Evolutionary conservation across 2,888 invertebrate genomes (phyloP), one percentile per base, ranked within the genome.

Genomic region (Ischnura elegans): DNA sequence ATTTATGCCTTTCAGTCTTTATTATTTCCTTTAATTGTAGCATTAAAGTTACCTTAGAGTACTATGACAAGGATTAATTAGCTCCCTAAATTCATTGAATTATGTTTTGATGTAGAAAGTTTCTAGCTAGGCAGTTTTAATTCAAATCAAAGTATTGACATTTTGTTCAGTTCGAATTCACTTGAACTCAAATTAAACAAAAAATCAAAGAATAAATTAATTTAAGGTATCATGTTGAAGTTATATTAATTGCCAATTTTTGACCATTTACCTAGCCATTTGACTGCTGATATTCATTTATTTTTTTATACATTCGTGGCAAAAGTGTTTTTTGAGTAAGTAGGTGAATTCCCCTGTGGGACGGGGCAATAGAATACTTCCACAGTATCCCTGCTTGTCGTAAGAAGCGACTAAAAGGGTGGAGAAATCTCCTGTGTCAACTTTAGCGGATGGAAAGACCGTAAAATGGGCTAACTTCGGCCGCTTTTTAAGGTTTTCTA

Each of bases 341-440:
- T 61, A 21, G 16, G 61, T 21, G 29, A 36, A 76, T 76, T 1
- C 13, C 29, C 29, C 76, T 36, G 76, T 16, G 76, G 76, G 0
- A 36, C 13, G 13, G 36, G 36, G 76, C 6, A 10, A 36, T 29
- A 76, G 76, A 76, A 76, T 76, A 36, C 76, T 6, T 13, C 76
- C 76, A 13, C 36, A 76, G 36, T 76, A 76, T 76, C 36, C 76
- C 76, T 76, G 76, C 76, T 36, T 76, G 76, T 29, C 36, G 76
- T 76, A 76, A 76, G 36, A 76, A 36, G 76, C 29, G 36, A 76
- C 76, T 76, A 76, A 76, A 76, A 36, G 76, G 76, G 76, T 36
- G 5, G 5, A 13, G 76, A 0, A 36, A 76, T 10, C 10, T 16
- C 61, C 1, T 6, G n/a, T n/a, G 10, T 51, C 51, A 6, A 51